phyloP scores from a whole-genome alignment of 2,888 invertebrate species.

The Pristionchus fissidentatus region DNA sequence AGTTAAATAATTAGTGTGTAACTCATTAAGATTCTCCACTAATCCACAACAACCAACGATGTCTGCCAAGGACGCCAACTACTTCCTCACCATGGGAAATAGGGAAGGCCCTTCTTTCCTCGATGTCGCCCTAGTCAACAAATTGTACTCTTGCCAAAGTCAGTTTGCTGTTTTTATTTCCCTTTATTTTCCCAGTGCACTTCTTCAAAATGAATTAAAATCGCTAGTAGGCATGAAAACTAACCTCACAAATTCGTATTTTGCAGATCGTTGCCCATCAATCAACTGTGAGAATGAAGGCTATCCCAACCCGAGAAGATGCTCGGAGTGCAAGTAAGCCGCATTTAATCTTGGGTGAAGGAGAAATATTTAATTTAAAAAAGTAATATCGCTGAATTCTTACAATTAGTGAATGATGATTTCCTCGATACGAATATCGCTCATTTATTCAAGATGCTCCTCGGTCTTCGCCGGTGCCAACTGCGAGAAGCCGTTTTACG shows the following conservation, averaged over 20 bases:
- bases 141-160: conserved; percentile 33
- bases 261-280: conserved; percentile 10
- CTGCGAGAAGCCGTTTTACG: background rate
- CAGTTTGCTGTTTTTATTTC: background rate
- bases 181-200: background rate
- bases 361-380: background rate
- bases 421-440: background rate
- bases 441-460: background rate
- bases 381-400: background rate
- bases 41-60: conserved; percentile 1
- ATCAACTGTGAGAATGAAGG: conserved; percentile 40
- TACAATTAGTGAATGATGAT: background rate
- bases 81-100: conserved; percentile 33
- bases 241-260: background rate
- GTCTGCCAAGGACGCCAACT: conserved; percentile 21
- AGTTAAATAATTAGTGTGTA: background rate
- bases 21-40: conserved; percentile 14
- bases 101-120: conserved; percentile 25
- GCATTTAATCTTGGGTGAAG: background rate
- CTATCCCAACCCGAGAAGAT: conserved; percentile 18
- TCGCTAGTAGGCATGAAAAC: background rate
- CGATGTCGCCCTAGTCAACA: conserved; percentile 21
- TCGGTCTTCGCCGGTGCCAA: background rate
- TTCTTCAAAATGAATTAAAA: background rate
- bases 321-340: background rate